Conservation (phyloP, 2,888 invertebrate species). For the Aphidius colemani region DNA sequence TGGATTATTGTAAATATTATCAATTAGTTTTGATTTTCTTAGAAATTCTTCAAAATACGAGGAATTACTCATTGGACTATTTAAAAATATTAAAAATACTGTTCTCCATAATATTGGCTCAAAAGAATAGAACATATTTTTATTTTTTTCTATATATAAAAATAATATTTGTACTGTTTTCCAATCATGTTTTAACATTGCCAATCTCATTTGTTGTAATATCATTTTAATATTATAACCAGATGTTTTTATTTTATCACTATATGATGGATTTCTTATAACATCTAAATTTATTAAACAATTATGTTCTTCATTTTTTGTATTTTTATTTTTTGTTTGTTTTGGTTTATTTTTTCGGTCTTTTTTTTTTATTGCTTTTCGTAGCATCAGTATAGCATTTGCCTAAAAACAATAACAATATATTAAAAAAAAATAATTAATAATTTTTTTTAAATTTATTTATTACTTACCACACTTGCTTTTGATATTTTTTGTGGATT, state of each 20-base stretch:
- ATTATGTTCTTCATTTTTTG: conserved; percentile 5
- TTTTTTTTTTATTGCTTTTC: conserved; percentile 7
- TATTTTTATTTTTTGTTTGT: conserved; percentile 14
- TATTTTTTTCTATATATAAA: conserved; percentile 21
- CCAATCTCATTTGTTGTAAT: conserved; percentile 29
- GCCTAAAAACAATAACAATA: conserved; percentile 18
- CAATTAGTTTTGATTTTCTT: conserved; percentile 28
- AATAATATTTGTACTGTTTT: conserved; percentile 26
- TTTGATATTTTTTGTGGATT: conserved; percentile 23
- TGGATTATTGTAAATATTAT: conserved; percentile 13
- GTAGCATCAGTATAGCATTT: conserved; percentile 26
- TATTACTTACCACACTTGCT: conserved; percentile 28
- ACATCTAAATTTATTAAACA: conserved; percentile 20
- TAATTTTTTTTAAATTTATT: background rate
- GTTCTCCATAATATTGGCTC: conserved; percentile 33
- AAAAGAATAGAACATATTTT: conserved; percentile 17
- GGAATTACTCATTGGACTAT: conserved; percentile 27
- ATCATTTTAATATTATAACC: conserved; percentile 24
- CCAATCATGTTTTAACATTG: conserved; percentile 29
- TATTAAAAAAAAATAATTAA: background rate
- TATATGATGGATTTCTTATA: background rate
- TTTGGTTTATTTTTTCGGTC: conserved; percentile 19
- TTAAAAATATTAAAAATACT: conserved; percentile 28
- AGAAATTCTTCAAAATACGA: conserved; percentile 29
- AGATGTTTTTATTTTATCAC: conserved; percentile 18